Evolutionary conservation across 2,797 vertebrate genomes (phyloP).

Genomic region (Allobates femoralis): DNA sequence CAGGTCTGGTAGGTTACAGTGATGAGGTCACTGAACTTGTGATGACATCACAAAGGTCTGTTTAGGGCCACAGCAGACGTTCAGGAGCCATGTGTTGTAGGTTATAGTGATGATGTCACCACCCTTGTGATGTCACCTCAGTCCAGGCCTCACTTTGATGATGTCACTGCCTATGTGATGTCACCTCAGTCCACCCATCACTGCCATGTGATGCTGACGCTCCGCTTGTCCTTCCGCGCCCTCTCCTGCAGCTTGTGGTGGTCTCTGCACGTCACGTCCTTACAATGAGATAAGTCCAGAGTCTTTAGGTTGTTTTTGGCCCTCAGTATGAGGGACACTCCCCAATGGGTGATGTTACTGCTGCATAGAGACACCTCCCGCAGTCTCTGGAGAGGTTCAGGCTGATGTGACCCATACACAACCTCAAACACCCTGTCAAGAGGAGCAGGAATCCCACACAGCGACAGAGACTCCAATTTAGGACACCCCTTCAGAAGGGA

Average conservation of each 20-base stretch:
- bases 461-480: slow-evolving; percentile 71
- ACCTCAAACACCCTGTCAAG: slow-evolving; percentile 71
- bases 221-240: slow-evolving; percentile 29
- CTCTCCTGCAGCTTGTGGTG: slow-evolving; percentile 63
- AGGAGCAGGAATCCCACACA: slow-evolving; percentile 75
- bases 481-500: slow-evolving; percentile 74
- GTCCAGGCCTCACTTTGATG: background rate
- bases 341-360: slow-evolving; percentile 47
- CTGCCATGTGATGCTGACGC: slow-evolving; percentile 66
- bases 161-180: no score
- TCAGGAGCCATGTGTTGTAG: no score
- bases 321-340: slow-evolving; percentile 63
- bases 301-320: slow-evolving; percentile 50
- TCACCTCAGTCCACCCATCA: slow-evolving; percentile 35
- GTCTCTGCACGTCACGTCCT: slow-evolving; percentile 66
- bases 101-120: background rate
- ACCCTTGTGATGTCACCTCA: background rate
- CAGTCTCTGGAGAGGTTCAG: slow-evolving; percentile 51
- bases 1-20: no score
- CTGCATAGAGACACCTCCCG: slow-evolving; percentile 62
- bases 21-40: no score
- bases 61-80: background rate
- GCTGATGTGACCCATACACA: background rate
- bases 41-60: background rate
- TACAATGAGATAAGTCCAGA: slow-evolving; percentile 69